Percentiles rank a stretch among this genome's conserved stretches.
Evolutionary conservation across 2,113 vertebrate genomes (phyloP).

Genomic region (Microcebus ravelobensis): DNA sequence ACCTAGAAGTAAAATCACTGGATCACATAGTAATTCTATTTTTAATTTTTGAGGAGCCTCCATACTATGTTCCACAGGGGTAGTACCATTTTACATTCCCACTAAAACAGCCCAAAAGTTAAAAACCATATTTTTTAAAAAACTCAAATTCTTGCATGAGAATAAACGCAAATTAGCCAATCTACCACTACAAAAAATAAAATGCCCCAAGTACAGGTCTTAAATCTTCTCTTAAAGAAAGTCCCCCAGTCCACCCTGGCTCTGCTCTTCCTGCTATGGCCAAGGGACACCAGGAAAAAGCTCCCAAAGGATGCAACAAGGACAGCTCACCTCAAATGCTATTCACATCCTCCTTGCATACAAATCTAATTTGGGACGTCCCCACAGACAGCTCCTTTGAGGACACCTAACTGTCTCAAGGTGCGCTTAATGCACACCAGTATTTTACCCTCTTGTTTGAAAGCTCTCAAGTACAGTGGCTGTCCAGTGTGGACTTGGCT

Average conservation of each 20-base stretch:
- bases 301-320: background rate
- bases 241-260: too few species aligned
- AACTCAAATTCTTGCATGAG: background rate
- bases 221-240: background rate
- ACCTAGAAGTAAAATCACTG: background rate
- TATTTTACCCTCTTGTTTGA: background rate
- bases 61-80: background rate
- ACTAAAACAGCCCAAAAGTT: background rate
- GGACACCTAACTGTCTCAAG: rapidly evolving
- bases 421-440: background rate
- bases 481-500: background rate
- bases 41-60: background rate
- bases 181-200: background rate
- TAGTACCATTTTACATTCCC: background rate
- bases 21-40: background rate
- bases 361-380: rapidly evolving
- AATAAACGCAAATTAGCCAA: background rate
- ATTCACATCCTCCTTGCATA: background rate
- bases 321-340: background rate
- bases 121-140: background rate
- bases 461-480: background rate
- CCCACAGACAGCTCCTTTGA: background rate
- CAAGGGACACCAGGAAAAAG: background rate
- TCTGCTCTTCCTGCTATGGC: background rate
- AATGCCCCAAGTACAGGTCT: background rate